Conservation (phyloP, 2,797 vertebrate species). For the Monodelphis domestica region DNA sequence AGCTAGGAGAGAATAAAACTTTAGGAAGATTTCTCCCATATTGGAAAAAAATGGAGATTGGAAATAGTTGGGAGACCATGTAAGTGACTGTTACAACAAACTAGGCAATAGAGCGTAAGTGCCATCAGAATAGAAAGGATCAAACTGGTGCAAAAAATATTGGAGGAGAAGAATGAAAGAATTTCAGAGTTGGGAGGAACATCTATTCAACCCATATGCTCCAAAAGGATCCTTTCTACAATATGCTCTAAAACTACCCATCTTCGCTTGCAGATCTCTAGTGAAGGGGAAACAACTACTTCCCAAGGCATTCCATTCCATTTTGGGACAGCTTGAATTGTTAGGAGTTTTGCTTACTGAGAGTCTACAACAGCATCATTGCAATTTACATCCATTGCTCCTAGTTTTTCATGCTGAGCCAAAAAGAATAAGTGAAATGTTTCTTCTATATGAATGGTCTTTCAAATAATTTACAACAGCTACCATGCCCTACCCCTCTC, state of each 20-base stretch:
- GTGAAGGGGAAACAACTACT: not conserved
- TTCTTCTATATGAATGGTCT: not conserved
- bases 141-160: not conserved
- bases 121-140: not conserved
- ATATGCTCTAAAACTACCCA: not conserved
- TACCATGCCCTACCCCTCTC: not conserved
- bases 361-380: not conserved
- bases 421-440: not conserved
- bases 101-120: not conserved
- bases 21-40: not conserved
- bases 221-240: not conserved
- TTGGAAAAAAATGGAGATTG: not conserved
- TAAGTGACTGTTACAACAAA: not conserved
- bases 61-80: not conserved
- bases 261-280: not conserved
- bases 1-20: not conserved
- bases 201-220: not conserved
- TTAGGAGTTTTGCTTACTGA: not conserved
- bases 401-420: not conserved
- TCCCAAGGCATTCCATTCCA: not conserved
- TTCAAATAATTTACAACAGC: not conserved
- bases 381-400: not conserved
- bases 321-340: not conserved
- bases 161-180: not conserved
- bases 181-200: not conserved